Evolutionary conservation across 1,140 invertebrate species (phyloP), one percentile per base, ranked within the genome.

Genomic region (Temnothorax curvispinosus): DNA sequence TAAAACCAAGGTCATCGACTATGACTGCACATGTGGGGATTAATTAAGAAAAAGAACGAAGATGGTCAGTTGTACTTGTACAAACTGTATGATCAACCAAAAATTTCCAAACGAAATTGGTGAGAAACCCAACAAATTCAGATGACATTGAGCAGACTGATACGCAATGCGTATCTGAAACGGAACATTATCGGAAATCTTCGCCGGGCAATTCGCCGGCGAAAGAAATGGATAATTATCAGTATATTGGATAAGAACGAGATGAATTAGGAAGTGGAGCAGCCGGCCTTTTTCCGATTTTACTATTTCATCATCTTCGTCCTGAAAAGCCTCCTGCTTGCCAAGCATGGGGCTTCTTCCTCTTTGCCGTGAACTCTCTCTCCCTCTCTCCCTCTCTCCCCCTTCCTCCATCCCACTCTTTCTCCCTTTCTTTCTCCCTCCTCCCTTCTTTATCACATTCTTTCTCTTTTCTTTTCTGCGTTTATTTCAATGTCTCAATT

Each of bases 291-390:
- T 85, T 52, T 41, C 27, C 18, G 7, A 44, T 65, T 87, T 88
- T 77, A 89, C 58, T 65, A 81, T 72, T 86, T 77, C 62, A 74
- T 90, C 80, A 67, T 90, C 71, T 76, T 56, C 62, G 64, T 85
- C 47, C 32, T 76, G n/a, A 41, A 9, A 81, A 58, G 58, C 41
- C 84, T 84, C 41, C 56, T 62, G 32, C 81, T 71, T n/a, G n/a
- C 54, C 62, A 47, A 21, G n/a, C 52, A 50, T 32, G 6, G 18
- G 18, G 8, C 27, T 38, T 44, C 35, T 72, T 87, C 47, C 52
- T 74, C 44, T 76, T 69, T 44, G 3, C 7, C 35, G 9, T 41
- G 58, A 72, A 74, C 27, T 71, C 54, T 27, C 13, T 74, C 54
- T 52, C 21, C 21, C 71, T 9, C 8, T 11, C 47, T 13, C 11